These are phyloP conservation scores for Zoanthus solanderi DNA, from an alignment of 92 coral and sea anemone species.

Conservation along the genomic window DNA sequence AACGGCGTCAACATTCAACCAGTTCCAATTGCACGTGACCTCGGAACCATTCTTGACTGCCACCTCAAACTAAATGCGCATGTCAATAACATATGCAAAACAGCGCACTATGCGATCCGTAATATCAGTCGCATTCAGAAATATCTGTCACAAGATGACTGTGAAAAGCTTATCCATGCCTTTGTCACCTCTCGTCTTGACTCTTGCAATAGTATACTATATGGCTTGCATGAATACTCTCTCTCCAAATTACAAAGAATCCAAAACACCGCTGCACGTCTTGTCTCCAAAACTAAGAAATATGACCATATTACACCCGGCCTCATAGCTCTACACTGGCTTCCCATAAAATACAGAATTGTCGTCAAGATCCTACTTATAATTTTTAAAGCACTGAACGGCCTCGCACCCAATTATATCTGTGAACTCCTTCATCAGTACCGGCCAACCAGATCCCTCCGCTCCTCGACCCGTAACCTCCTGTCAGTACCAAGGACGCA, in stretches of 20 bases:
- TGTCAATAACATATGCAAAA: slow-evolving; percentile 19
- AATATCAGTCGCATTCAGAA: too few relatives aligned
- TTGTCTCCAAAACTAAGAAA: not conserved
- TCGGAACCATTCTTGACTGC: slow-evolving; percentile 15
- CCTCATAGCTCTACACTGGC: slow-evolving; percentile 2
- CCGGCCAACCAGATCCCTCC: too few relatives aligned
- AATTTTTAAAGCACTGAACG: too few relatives aligned
- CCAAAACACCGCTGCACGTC: slow-evolving; percentile 13
- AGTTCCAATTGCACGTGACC: slow-evolving; percentile 27
- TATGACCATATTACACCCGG: too few relatives aligned
- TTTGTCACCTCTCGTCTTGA: not conserved
- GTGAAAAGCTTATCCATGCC: too few relatives aligned
- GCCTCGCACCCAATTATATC: slow-evolving; percentile 1
- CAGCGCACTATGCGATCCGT: not conserved
- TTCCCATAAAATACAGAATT: not conserved
- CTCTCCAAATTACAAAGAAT: not conserved
- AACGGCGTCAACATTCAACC: not conserved
- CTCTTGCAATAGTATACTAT: not conserved
- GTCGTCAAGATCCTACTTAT: not conserved
- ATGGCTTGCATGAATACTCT: too few relatives aligned
- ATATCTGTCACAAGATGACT: not conserved
- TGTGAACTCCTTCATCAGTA: slow-evolving; percentile 18
- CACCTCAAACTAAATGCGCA: slow-evolving; percentile 21
- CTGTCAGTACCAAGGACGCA: too few relatives aligned
- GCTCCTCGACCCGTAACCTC: too few relatives aligned